Percentiles rank a stretch among this genome's conserved stretches.
These are phyloP conservation scores for Hylaea fasciaria DNA, from an alignment of 2,888 invertebrate species.

Conservation along the genomic window DNA sequence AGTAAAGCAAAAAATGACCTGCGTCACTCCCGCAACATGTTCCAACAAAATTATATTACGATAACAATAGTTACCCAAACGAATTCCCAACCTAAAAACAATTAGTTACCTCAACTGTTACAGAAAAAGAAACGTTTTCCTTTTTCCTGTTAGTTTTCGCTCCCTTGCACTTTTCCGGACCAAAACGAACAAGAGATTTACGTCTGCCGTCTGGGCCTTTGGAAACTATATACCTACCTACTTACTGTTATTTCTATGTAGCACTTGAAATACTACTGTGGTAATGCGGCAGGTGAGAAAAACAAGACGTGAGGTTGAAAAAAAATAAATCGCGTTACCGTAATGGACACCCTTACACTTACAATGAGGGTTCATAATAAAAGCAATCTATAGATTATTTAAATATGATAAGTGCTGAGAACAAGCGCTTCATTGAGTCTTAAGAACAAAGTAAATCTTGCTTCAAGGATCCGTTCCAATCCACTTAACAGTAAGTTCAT, in stretches of 20 bases:
- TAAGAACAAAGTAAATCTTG: slow-evolving; percentile 28
- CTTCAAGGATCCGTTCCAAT: slow-evolving; percentile 59
- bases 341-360: neutral
- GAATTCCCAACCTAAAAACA: slow-evolving; percentile 57
- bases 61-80: slow-evolving; percentile 11
- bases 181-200: slow-evolving; percentile 75
- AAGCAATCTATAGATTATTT: neutral
- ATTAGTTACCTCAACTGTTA: slow-evolving; percentile 69
- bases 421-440: slow-evolving; percentile 5
- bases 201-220: slow-evolving; percentile 67
- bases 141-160: slow-evolving; percentile 75
- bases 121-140: slow-evolving; percentile 63
- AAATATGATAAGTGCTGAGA: neutral
- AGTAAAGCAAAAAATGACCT: too few relatives aligned
- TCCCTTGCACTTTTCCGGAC: slow-evolving; percentile 71
- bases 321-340: neutral
- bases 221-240: slow-evolving; percentile 51
- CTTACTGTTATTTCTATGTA: slow-evolving; percentile 47
- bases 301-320: slow-evolving; percentile 9
- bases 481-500: slow-evolving; percentile 73
- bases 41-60: neutral
- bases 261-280: slow-evolving; percentile 31
- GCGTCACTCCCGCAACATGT: too few relatives aligned
- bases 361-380: neutral
- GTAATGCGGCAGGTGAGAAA: slow-evolving; percentile 43